phyloP scores from a whole-genome alignment of 2,797 vertebrate species.

The Scolopax bukidnonensis region DNA sequence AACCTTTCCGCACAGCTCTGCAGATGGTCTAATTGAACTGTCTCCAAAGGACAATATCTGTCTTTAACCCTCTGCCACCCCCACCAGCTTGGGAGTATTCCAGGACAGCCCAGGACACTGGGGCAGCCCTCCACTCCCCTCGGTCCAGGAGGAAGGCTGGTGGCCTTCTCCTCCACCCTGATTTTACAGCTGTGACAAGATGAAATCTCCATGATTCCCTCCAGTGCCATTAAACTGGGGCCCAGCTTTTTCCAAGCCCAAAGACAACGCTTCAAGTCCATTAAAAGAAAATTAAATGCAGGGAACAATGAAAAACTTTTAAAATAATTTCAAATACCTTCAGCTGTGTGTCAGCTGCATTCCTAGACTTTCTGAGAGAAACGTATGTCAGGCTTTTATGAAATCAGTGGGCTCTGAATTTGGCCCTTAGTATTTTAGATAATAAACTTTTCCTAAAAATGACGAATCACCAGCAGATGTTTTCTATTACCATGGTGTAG shows the following conservation, averaged over 20 bases:
- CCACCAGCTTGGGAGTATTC: neutral
- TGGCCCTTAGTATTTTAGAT: neutral
- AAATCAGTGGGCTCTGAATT: slow-evolving; percentile 11
- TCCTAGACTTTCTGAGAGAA: slow-evolving; percentile 12
- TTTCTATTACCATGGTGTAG: slow-evolving; percentile 32
- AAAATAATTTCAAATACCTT: neutral
- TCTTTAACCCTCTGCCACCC: neutral
- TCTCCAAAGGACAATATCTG: neutral
- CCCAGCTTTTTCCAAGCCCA: neutral
- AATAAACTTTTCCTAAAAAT: slow-evolving; percentile 53
- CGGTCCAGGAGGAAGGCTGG: neutral
- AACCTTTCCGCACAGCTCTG: neutral
- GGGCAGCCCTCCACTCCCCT: fast-evolving
- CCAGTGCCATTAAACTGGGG: neutral
- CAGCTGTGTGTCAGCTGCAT: neutral
- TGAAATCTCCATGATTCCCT: neutral
- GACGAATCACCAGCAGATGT: slow-evolving; percentile 8
- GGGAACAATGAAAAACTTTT: neutral
- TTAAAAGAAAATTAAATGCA: neutral
- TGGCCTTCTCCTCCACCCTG: neutral
- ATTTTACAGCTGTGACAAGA: neutral
- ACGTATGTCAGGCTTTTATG: neutral
- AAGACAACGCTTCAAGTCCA: neutral
- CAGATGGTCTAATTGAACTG: neutral
- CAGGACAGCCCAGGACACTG: neutral